A percentile compares a stretch with the other conserved stretches of the same genome.
Conservation (phyloP, 2,113 vertebrate species). For the Scomber japonicus region DNA sequence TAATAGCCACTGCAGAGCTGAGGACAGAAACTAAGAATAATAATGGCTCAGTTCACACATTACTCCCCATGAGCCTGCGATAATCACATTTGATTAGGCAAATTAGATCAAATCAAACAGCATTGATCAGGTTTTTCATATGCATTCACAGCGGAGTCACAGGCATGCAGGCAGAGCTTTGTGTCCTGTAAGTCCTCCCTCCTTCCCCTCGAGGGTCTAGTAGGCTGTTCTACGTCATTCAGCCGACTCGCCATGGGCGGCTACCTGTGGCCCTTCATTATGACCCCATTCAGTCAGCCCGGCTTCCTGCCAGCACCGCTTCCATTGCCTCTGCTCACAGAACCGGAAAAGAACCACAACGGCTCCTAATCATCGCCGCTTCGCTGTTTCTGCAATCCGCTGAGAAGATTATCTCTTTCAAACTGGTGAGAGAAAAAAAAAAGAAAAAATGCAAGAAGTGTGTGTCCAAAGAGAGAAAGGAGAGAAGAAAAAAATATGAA, state of each 20-base stretch:
- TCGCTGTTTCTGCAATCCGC: slow-evolving; percentile 40
- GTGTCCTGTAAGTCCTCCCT: slow-evolving; percentile 6
- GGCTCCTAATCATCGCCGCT: slow-evolving; percentile 49
- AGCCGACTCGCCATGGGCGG: slow-evolving; percentile 34
- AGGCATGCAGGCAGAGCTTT: slow-evolving; percentile 18
- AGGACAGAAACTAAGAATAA: background rate
- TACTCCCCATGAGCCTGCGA: slow-evolving; percentile 1
- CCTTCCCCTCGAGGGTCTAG: slow-evolving; percentile 10
- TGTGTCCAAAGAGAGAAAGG: background rate
- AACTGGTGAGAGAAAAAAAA: slow-evolving; percentile 1
- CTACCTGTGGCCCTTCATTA: slow-evolving; percentile 64
- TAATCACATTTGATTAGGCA: slow-evolving; percentile 44
- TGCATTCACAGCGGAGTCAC: slow-evolving; percentile 16
- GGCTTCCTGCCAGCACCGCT: slow-evolving; percentile 49
- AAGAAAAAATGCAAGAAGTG: background rate
- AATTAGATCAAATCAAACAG: slow-evolving; percentile 43
- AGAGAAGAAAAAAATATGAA: background rate
- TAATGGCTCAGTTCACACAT: slow-evolving; percentile 14
- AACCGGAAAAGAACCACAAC: slow-evolving; percentile 51
- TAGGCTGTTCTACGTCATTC: slow-evolving; percentile 35
- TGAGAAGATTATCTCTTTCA: slow-evolving; percentile 44
- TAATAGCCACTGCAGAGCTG: slow-evolving; percentile 4
- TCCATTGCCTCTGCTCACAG: slow-evolving; percentile 50
- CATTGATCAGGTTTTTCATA: slow-evolving; percentile 26
- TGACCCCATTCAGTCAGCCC: slow-evolving; percentile 66